Conservation (phyloP, 2,888 invertebrate species). For the Gnatocerus cornutus region DNA sequence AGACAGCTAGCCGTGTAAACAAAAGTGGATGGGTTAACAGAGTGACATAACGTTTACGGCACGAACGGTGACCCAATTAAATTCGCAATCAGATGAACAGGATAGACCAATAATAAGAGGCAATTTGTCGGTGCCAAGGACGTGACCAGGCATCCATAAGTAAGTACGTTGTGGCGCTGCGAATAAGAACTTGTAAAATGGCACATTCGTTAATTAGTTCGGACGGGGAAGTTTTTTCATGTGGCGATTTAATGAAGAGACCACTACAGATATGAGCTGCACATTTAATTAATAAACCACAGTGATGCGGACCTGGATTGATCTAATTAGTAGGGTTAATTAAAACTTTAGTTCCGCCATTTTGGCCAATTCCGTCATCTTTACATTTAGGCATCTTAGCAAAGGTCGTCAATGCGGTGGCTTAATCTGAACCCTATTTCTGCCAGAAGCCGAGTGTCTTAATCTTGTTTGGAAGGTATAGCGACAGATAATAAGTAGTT, state of each 20-base stretch:
- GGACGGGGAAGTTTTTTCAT: no score
- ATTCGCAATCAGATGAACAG: constrained; percentile 45
- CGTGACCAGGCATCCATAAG: constrained; percentile 37
- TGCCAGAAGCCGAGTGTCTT: no score
- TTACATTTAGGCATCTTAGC: constrained; percentile 4
- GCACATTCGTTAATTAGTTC: no score
- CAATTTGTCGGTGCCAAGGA: constrained; percentile 46
- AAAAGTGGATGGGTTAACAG: constrained; percentile 19
- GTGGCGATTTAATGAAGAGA: not conserved
- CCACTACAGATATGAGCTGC: not conserved
- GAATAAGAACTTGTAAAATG: not conserved
- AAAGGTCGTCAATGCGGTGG: not conserved
- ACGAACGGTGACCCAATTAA: constrained; percentile 46
- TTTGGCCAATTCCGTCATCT: constrained; percentile 13
- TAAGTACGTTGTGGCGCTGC: constrained; percentile 12
- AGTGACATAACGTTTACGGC: constrained; percentile 30
- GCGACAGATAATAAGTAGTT: no score
- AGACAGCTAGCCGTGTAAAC: constrained; percentile 19
- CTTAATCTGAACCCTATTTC: no score
- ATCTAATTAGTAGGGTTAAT: constrained; percentile 23
- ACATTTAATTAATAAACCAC: not conserved
- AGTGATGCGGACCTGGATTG: constrained; percentile 4
- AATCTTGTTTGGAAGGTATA: no score
- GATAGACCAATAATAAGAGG: constrained; percentile 46
- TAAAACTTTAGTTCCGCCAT: constrained; percentile 16